phyloP scores from a whole-genome alignment of 2,888 invertebrate genomes.

The Andrena praecox region DNA sequence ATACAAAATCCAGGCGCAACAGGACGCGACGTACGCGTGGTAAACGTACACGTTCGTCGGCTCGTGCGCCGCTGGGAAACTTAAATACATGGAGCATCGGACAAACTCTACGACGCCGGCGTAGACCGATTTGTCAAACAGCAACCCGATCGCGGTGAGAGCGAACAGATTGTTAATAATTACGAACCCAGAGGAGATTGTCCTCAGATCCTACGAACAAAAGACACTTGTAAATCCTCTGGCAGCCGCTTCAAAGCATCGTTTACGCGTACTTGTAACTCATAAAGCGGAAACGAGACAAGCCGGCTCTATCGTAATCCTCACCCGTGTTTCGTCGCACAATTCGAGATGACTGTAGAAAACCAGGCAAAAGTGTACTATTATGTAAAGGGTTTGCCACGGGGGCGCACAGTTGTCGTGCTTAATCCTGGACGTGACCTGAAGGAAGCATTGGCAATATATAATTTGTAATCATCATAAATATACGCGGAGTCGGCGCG shows the following conservation, averaged over 20 bases:
- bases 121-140: slow-evolving; percentile 89
- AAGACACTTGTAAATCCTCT: slow-evolving; percentile 38
- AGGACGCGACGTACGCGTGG: slow-evolving; percentile 68
- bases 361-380: slow-evolving; percentile 89
- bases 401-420: slow-evolving; percentile 89
- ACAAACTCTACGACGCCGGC: slow-evolving; percentile 88
- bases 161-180: slow-evolving; percentile 89
- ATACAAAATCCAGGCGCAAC: slow-evolving; percentile 72
- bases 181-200: slow-evolving; percentile 87
- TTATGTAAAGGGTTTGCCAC: slow-evolving; percentile 90
- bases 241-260: not conserved
- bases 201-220: slow-evolving; percentile 88
- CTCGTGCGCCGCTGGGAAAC: slow-evolving; percentile 74
- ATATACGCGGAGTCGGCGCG: not conserved
- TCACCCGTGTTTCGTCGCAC: slow-evolving; percentile 81
- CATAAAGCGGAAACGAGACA: not conserved
- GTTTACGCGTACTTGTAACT: not conserved
- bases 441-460: slow-evolving; percentile 62
- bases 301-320: not conserved
- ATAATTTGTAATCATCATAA: not conserved
- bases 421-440: slow-evolving; percentile 89
- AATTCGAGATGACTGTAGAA: slow-evolving; percentile 89
- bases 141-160: slow-evolving; percentile 89
- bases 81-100: slow-evolving; percentile 88
- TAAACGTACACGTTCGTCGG: slow-evolving; percentile 58